Base-by-base conservation (phyloP, 2,113 vertebrate genomes). In the Dicaeum eximium region DNA sequence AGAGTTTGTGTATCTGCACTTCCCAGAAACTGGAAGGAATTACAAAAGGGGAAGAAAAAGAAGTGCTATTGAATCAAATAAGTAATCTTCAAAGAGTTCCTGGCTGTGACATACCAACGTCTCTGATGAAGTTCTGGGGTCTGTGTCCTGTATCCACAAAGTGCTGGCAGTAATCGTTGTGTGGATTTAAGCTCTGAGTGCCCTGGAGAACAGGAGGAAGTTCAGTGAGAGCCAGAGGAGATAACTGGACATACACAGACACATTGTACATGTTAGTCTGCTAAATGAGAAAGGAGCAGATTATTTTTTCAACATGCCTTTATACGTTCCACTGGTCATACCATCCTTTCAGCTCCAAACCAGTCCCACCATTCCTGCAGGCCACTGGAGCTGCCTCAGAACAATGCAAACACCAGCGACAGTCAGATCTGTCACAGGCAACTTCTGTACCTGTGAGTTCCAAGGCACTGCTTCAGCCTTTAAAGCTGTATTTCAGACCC, bases 111-210 rank as follows among this genome's bases (percentile, higher is more conserved):
- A 95, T 98, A 99, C 99, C 99, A 72, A 99, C 99, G 61, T 99
- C 99, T 97, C 99, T 97, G 96, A 99, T 99, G 97, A 99, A 99
- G 97, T 99, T 99, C 96, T 99, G 99, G 20, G 99, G 99, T 78
- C 99, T 98, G 83, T 99, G 99, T 44, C 99, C 99, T 10, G 99
- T 99, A 96, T 99, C 99, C 82, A 99, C 99, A 95, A 99, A 99
- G 92, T 99, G 99, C n/a, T 99, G 99, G 96, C 99, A 99, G 92
- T 99, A 99, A 94, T 99, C 99, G 6, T 99, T 99, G 97, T 99
- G 99, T 48, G 99, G 99, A 96, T 99, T 99, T 93, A 99, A 98
- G 95, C 99, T 99, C 96, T 99, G 99, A 20, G 99, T 99, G 64
- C 99, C 99, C 99, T 99, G 95, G 27, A 89, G 82, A 93, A 96